Evolutionary conservation across 2,888 invertebrate species (phyloP).

Genomic region (Pyrrhosoma nymphula): DNA sequence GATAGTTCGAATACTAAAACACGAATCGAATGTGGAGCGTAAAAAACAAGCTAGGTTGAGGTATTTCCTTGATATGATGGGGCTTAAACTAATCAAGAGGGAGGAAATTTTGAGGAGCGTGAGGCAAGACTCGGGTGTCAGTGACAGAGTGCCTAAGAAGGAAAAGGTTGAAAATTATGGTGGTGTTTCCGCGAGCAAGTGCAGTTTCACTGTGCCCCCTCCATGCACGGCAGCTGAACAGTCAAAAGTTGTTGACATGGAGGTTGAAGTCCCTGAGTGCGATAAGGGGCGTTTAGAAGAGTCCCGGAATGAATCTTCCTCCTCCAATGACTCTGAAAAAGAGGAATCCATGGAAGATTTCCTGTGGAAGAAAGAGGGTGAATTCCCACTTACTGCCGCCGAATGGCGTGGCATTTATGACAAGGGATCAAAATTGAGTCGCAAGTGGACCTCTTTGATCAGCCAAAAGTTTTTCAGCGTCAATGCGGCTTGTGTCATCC

Average conservation of each 20-base stretch:
- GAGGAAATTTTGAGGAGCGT: not conserved
- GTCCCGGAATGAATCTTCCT: not conserved
- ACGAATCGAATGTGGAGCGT: not conserved
- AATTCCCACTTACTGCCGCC: not conserved
- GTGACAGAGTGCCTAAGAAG: not conserved
- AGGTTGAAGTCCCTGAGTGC: not conserved
- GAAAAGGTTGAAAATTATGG: not conserved
- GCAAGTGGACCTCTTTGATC: not conserved
- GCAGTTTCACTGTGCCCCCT: not conserved
- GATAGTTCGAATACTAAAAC: not conserved
- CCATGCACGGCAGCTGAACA: not conserved
- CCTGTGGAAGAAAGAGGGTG: not conserved
- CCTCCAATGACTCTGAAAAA: not conserved
- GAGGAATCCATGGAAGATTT: not conserved
- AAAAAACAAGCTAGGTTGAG: not conserved
- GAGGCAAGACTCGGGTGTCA: not conserved
- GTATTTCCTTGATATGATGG: constrained; percentile 1
- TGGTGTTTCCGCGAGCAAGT: not conserved
- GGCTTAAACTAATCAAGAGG: not conserved
- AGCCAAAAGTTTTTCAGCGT: not conserved
- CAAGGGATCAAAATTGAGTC: not conserved
- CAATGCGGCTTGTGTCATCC: not conserved
- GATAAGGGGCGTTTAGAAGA: not conserved
- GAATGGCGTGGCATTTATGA: not conserved
- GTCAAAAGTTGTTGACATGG: not conserved